Percentiles rank a stretch among this genome's conserved stretches.
These are phyloP conservation scores for Isurus oxyrinchus DNA, from an alignment of 2,113 vertebrate genomes.

Conservation along the genomic window DNA sequence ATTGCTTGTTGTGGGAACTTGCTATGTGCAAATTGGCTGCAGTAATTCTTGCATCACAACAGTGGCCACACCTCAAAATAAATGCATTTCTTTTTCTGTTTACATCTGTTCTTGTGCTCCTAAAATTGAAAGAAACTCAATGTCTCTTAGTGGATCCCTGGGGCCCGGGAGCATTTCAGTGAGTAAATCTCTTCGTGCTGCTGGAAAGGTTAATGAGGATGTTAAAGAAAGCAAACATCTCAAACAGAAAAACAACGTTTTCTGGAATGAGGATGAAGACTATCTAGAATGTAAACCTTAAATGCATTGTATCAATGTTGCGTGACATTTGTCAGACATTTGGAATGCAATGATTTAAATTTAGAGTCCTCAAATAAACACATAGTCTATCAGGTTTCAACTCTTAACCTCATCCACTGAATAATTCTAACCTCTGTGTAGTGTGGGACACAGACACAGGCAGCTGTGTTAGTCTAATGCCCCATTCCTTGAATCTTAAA, in stretches of 20 bases:
- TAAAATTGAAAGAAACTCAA: not conserved
- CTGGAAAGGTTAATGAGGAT: not conserved
- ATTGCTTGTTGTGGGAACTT: not conserved
- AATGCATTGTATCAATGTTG: not conserved
- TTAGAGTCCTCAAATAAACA: conserved; percentile 30
- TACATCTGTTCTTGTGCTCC: not conserved
- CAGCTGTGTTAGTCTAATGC: not conserved
- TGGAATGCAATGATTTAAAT: conserved; percentile 18
- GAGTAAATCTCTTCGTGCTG: not conserved
- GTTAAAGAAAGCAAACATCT: not conserved
- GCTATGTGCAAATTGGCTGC: not conserved
- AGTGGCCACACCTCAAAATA: not conserved
- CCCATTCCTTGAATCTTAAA: not conserved
- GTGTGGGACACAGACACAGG: not conserved
- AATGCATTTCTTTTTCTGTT: not conserved
- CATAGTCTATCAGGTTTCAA: conserved; percentile 21
- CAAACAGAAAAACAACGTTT: not conserved
- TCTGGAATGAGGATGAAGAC: not conserved
- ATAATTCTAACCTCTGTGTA: not conserved
- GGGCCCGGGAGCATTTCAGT: not conserved
- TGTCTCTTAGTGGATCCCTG: not conserved
- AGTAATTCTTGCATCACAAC: not conserved
- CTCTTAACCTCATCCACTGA: not conserved
- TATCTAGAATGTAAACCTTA: not conserved
- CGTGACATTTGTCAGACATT: not conserved